Percentiles rank a stretch among this genome's conserved stretches.
Evolutionary conservation across 2,888 invertebrate species (phyloP).

Genomic region (Drosophila subquinaria): DNA sequence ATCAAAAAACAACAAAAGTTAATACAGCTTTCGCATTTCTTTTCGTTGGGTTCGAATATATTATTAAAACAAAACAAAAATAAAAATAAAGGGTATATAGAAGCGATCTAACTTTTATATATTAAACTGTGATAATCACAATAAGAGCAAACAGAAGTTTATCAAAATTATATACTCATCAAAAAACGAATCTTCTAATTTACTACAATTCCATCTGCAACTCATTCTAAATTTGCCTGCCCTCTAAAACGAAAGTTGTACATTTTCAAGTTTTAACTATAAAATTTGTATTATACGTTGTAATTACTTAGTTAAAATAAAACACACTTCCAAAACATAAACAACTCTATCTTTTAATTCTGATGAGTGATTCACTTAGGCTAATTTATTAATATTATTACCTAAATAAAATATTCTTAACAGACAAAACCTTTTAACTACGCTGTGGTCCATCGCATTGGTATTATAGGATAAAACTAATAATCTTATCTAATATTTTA

Average conservation of each 20-base stretch:
- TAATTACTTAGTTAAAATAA: constrained; percentile 75
- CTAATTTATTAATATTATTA: background rate
- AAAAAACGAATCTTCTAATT: constrained; percentile 6
- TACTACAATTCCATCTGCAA: constrained; percentile 3
- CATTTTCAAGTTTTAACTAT: constrained; percentile 63
- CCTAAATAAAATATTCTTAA: too few species aligned
- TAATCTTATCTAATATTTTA: too few species aligned
- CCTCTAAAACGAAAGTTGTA: constrained; percentile 59
- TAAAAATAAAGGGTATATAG: constrained; percentile 58
- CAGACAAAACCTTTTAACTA: too few species aligned
- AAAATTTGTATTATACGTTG: constrained; percentile 81
- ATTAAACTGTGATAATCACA: constrained; percentile 84
- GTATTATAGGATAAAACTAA: too few species aligned
- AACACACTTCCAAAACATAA: constrained; percentile 38
- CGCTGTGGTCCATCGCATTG: too few species aligned
- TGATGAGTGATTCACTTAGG: background rate
- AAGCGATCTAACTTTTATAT: constrained; percentile 72
- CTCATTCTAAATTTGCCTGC: background rate
- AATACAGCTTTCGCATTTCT: constrained; percentile 46
- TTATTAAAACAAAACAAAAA: constrained; percentile 20
- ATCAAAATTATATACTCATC: constrained; percentile 8
- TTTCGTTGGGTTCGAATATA: constrained; percentile 37
- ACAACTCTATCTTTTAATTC: background rate
- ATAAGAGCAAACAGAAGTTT: constrained; percentile 52
- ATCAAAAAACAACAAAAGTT: constrained; percentile 15